Base-by-base conservation (phyloP, 2,113 vertebrate genomes). In the Mirza zaza region DNA sequence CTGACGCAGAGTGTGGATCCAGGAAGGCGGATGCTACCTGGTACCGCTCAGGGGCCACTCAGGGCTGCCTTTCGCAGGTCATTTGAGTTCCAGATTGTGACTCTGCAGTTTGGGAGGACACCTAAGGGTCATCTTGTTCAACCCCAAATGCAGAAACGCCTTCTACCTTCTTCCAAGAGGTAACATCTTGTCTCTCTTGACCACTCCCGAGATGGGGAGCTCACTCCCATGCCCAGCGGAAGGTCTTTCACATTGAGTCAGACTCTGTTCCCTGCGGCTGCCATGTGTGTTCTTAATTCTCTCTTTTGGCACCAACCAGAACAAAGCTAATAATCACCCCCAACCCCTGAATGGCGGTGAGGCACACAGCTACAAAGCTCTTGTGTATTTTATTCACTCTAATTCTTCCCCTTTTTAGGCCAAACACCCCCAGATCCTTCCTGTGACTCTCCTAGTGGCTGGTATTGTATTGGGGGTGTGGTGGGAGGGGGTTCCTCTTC, bases 1-100 rank as follows among this genome's bases (percentile, higher is more conserved):
- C 75, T 1, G 23, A 15, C 1, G 75, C 80, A 21, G 12, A 11
- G 6, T 20, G 65, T 8, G 86, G 29, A 36, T 48, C 80, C 8
- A 52, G 50, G 34, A 4, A 0, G 3, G 61, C 5, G 4, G 9
- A 3, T 3, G 32, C 55, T 34, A 11, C 27, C 27, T 3, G 20
- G 34, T 3, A 32, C 13, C 6, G 23, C 18, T n/a, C 50, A 34
- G 14, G n/a, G 8, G 4, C 12, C 20, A 34, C 39, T 50, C 42
- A 4, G 7, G 2, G n/a, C 36, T 50, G 52, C 70, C 17, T 13
- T 27, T 57, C 20, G 65, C 23, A 11, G 50, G 68, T 21, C 29
- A 3, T 6, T 8, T 3, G 9, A 32, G 63, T 34, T 48, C 14
- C 3, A 4, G 20, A 2, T 1, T 52, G 21, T 20, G 82, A 14